Conservation (phyloP, 2,113 vertebrate genomes). For the Hemibagrus wyckioides region DNA sequence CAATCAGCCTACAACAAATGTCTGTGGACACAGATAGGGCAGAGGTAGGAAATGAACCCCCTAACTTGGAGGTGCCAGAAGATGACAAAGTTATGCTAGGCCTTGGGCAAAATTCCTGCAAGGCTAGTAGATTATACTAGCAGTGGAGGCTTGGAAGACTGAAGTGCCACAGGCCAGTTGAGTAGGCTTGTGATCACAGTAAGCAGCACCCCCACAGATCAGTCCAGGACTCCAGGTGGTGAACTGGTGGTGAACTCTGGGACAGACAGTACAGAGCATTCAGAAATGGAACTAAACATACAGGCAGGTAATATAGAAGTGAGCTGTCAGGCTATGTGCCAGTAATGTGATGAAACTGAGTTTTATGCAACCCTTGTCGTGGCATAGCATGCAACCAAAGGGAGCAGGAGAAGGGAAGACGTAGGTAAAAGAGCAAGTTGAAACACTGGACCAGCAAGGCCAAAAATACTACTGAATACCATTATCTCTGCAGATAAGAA, state of each 20-base stretch:
- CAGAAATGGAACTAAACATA: constrained; percentile 5
- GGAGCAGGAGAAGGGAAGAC: background rate
- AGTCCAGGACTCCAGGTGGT: background rate
- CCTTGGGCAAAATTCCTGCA: background rate
- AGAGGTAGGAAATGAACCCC: too few relatives aligned
- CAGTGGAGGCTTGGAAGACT: background rate
- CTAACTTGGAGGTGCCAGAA: background rate
- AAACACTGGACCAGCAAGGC: background rate
- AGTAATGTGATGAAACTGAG: constrained; percentile 10
- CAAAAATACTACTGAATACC: background rate
- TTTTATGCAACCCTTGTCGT: background rate
- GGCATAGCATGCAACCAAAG: background rate
- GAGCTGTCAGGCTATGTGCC: constrained; percentile 9
- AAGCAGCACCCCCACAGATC: background rate
- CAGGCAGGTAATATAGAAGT: background rate
- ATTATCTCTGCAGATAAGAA: background rate
- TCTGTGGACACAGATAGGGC: too few relatives aligned
- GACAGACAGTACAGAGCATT: constrained; percentile 1
- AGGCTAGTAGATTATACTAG: background rate
- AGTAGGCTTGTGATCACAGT: background rate
- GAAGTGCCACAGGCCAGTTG: background rate
- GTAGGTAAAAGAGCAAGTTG: background rate
- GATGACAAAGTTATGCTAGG: background rate
- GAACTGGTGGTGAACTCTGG: constrained; percentile 1
- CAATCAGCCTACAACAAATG: too few relatives aligned